phyloP scores from a whole-genome alignment of 2,113 vertebrate species.

The Calypte anna region DNA sequence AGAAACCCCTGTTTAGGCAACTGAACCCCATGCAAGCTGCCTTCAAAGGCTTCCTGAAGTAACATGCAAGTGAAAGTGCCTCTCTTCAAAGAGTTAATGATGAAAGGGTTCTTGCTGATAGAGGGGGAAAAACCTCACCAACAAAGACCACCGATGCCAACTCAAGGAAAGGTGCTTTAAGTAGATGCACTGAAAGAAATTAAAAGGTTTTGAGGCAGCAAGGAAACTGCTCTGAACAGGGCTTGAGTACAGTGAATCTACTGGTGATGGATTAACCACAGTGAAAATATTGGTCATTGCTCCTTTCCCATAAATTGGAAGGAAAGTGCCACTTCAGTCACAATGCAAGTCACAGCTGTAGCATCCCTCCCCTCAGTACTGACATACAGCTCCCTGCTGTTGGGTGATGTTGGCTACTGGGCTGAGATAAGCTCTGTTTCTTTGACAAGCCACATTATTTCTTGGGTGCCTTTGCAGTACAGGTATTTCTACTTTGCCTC shows the following conservation, averaged over 20 bases:
- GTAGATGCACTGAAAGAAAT: neutral
- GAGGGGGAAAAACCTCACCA: rapidly evolving
- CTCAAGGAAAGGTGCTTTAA: neutral
- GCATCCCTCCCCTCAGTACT: neutral
- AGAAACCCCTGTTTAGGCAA: constrained; percentile 23
- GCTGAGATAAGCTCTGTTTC: neutral
- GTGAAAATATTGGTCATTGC: neutral
- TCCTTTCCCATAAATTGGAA: neutral
- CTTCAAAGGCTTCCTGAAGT: neutral
- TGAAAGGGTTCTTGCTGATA: neutral
- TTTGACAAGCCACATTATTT: neutral
- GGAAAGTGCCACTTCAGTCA: neutral
- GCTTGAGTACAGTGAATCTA: neutral
- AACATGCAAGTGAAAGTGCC: neutral
- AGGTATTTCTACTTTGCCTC: neutral
- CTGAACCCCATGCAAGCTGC: neutral
- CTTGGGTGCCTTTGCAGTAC: neutral
- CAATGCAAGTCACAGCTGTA: neutral
- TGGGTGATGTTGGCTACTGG: neutral
- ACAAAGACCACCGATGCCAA: neutral
- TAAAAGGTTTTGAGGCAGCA: neutral
- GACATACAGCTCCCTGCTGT: neutral
- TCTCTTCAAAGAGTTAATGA: neutral
- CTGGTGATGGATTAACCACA: neutral
- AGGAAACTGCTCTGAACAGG: neutral